A percentile compares a stretch with the other conserved stretches of the same genome.
Conservation (phyloP, 1,140 invertebrate species). For the Drosophila takahashii region DNA sequence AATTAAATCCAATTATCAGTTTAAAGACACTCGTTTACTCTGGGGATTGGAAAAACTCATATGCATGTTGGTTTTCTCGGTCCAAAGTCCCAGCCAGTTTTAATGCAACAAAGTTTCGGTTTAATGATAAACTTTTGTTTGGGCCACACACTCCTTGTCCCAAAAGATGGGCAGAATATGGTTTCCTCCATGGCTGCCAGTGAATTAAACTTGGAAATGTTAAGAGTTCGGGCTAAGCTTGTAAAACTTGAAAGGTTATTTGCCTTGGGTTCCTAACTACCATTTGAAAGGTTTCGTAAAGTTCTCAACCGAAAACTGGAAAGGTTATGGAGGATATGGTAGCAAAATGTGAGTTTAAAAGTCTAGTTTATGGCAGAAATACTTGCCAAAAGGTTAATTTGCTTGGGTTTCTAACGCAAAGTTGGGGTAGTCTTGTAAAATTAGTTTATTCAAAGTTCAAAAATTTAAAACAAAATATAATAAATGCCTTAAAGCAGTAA, state of each 20-base stretch:
- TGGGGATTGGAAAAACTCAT: constrained; percentile 40
- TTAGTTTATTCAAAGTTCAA: background rate
- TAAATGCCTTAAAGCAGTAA: background rate
- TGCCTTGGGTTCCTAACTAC: constrained; percentile 12
- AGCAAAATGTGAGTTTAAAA: constrained; percentile 29
- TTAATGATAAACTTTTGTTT: constrained; percentile 82
- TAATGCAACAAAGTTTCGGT: constrained; percentile 79
- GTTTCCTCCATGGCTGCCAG: constrained; percentile 36
- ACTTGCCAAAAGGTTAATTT: constrained; percentile 37
- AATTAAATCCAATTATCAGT: constrained; percentile 84
- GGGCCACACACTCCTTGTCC: constrained; percentile 39
- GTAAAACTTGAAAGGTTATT: constrained; percentile 41
- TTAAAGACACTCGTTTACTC: constrained; percentile 72
- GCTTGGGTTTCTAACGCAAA: background rate
- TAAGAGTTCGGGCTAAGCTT: constrained; percentile 7
- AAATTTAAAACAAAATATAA: background rate
- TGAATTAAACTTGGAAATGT: constrained; percentile 31
- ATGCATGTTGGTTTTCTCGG: constrained; percentile 13
- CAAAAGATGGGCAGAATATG: constrained; percentile 25
- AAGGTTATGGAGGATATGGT: constrained; percentile 26
- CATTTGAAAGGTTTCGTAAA: constrained; percentile 32
- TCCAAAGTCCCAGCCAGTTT: constrained; percentile 45
- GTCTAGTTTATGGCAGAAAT: constrained; percentile 2
- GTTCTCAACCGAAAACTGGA: constrained; percentile 22
- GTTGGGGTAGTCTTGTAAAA: background rate